These are phyloP conservation scores for Coremacera marginata DNA, from an alignment of 2,888 invertebrate genomes.

Conservation along the genomic window DNA sequence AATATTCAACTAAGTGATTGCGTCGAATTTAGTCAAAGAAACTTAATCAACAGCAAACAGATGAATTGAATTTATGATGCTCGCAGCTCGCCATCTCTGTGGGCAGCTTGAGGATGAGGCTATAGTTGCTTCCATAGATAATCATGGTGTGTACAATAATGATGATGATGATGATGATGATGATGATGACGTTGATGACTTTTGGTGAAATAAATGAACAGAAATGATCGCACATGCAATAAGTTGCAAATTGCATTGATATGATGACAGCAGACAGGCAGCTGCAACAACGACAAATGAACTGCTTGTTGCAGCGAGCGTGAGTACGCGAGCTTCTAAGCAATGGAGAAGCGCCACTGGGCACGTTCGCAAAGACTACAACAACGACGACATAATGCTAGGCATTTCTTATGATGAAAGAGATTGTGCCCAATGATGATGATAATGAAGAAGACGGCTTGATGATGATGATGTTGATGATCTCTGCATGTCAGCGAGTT, in stretches of 20 bases:
- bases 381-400: not conserved
- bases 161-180: not conserved
- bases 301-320: not conserved
- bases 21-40: slow-evolving; percentile 10
- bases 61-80: slow-evolving; percentile 13
- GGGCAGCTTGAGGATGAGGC: not conserved
- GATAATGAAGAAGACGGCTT: no score
- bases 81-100: not conserved
- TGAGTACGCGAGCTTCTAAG: not conserved
- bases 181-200: slow-evolving; percentile 5
- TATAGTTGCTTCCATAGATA: not conserved
- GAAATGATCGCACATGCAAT: slow-evolving; percentile 20
- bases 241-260: slow-evolving; percentile 30
- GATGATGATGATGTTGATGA: slow-evolving; percentile 15
- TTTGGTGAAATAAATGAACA: slow-evolving; percentile 16
- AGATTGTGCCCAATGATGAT: slow-evolving; percentile 1
- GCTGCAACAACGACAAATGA: slow-evolving; percentile 20
- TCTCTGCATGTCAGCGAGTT: slow-evolving; percentile 24
- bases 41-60: slow-evolving; percentile 1
- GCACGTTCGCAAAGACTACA: not conserved
- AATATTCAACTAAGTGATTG: slow-evolving; percentile 18
- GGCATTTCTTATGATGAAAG: not conserved
- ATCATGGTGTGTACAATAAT: not conserved
- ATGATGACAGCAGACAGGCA: slow-evolving; percentile 28
- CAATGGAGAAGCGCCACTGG: not conserved